phyloP scores from a whole-genome alignment of 1,140 invertebrate species.

The Cyrtorhinus lividipennis region DNA sequence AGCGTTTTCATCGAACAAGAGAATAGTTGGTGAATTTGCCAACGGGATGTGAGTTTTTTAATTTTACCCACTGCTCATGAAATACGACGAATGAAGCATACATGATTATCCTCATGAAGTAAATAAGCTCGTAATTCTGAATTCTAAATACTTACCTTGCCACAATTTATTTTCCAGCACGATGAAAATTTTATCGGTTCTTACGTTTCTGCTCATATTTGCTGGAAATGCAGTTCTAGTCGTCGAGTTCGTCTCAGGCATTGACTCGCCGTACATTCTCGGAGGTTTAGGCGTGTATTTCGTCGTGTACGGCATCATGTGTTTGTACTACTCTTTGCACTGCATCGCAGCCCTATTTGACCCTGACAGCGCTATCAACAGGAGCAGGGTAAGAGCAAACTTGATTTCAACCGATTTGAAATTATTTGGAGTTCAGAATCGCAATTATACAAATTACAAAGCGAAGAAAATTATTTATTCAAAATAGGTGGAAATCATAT shows the following conservation, averaged over 20 bases:
- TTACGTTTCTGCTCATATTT: conserved; percentile 14
- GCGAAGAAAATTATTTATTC: no score
- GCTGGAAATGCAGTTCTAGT: conserved; percentile 18
- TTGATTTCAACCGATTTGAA: no score
- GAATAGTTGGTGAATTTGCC: conserved; percentile 72
- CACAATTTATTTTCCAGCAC: not conserved
- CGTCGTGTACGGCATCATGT: conserved; percentile 23
- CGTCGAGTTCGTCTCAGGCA: not conserved
- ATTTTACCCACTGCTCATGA: no score
- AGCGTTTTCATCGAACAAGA: conserved; percentile 65
- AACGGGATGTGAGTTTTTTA: conserved; percentile 49
- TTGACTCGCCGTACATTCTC: conserved; percentile 13
- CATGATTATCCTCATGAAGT: not conserved
- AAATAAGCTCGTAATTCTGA: not conserved
- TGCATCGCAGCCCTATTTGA: conserved; percentile 7
- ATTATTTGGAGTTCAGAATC: no score
- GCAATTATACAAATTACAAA: no score
- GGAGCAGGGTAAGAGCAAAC: not conserved
- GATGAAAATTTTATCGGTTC: conserved; percentile 14
- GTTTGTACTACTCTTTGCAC: conserved; percentile 36
- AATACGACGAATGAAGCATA: not conserved
- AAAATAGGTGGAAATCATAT: no score
- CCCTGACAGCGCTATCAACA: conserved; percentile 17
- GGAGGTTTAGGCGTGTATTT: conserved; percentile 19
- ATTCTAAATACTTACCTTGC: not conserved